Base-by-base conservation (phyloP, 2,888 invertebrate species). In the Pelosia muscerda region DNA sequence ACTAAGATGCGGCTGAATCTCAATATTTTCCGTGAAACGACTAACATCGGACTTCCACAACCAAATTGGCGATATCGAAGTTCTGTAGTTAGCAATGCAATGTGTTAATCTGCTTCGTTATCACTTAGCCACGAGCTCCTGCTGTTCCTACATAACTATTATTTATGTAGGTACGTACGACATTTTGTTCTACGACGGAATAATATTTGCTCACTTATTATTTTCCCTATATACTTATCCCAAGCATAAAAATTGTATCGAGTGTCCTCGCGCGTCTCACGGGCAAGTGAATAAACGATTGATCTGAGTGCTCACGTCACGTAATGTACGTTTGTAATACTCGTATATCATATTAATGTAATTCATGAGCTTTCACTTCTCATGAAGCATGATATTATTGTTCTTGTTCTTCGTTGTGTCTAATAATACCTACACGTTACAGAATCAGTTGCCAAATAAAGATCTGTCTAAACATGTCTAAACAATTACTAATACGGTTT, bases 281-380 rank as follows among this genome's bases (percentile, higher is more conserved):
- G 60, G 25, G 60, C n/a, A 23, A 11, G 22, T 15, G 10, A 60
- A 38, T 26, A 38, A 42, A 15, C 25, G 22, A 38, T 42, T 34
- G 63, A 63, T 63, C 22, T 54, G 63, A 56, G 54, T 56, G 34
- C 26, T 58, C 28, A 15, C 53, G 53, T 58, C 28, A 15, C 53
- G 53, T 63, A 77, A 77, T 71, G 63, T 68, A 28, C 54, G 54
- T 68, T 65, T 34, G 60, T 34, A 59, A 49, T 63, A 58, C 60
- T 10, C 31, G 55, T 69, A 34, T 56, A n/a, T 59, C 25, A 61
- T 31, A 34, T 28, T 68, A 63, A 34, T 56, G 25, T 28, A 71
- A 67, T 69, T 61, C 65, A 69, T 77, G 63, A 64, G 15, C n/a
- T 31, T 26, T n/a, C 2, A 25, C 34, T n/a, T 9, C 55, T 34